phyloP scores from a whole-genome alignment of 2,797 vertebrate species.

The Echeneis naucrates region DNA sequence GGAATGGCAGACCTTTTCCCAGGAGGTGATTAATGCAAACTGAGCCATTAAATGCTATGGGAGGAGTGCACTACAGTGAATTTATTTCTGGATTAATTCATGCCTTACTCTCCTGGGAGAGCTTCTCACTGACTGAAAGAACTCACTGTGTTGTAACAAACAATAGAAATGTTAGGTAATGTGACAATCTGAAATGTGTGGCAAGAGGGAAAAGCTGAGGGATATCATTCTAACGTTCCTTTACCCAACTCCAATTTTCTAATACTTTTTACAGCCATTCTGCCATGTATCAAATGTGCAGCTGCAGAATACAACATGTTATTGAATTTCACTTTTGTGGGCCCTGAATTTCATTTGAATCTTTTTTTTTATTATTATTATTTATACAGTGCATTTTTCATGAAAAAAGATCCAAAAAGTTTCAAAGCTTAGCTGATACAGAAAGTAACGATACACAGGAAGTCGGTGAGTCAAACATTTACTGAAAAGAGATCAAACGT shows the following conservation, averaged over 20 bases:
- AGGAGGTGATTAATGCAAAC: constrained; percentile 79
- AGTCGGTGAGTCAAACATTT: too few species aligned
- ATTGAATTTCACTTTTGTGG: too few species aligned
- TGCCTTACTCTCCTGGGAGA: constrained; percentile 72
- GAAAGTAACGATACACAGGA: too few species aligned
- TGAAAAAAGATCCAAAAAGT: too few species aligned
- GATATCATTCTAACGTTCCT: too few species aligned
- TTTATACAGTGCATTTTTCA: too few species aligned
- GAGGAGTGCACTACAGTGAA: constrained; percentile 66
- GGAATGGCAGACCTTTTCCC: constrained; percentile 79
- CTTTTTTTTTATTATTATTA: too few species aligned
- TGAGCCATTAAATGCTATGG: constrained; percentile 58
- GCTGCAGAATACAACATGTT: too few species aligned
- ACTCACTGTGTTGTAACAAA: constrained; percentile 40
- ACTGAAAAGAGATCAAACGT: too few species aligned
- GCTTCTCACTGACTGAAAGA: constrained; percentile 58
- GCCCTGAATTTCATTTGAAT: too few species aligned
- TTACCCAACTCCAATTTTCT: too few species aligned
- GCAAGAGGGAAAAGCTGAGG: neutral
- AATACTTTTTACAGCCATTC: neutral
- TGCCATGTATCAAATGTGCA: neutral
- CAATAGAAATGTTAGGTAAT: constrained; percentile 48
- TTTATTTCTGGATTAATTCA: constrained; percentile 72
- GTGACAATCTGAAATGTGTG: constrained; percentile 19
- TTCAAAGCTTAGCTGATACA: too few species aligned